These are phyloP conservation scores for Achroia grisella DNA, from an alignment of 1,140 invertebrate genomes.

Conservation along the genomic window DNA sequence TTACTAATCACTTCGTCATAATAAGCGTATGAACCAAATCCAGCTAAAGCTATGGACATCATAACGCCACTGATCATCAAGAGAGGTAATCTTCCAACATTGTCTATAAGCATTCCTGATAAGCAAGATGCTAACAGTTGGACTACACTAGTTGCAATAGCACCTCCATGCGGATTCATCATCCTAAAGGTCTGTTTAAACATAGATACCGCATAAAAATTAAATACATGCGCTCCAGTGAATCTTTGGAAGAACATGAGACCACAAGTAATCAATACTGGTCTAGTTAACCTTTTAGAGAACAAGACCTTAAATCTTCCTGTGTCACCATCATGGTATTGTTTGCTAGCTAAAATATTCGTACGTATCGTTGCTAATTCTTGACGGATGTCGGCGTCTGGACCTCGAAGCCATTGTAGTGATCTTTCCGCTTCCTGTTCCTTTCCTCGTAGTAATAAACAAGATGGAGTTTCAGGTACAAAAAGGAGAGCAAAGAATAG, in stretches of 20 bases:
- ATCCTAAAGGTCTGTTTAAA: constrained; percentile 85
- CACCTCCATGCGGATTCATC: constrained; percentile 87
- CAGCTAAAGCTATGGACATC: constrained; percentile 86
- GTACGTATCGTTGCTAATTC: constrained; percentile 80
- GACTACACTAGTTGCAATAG: constrained; percentile 85
- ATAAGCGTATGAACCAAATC: constrained; percentile 87
- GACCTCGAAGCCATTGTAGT: constrained; percentile 84
- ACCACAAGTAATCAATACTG: constrained; percentile 86
- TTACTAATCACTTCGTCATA: constrained; percentile 76
- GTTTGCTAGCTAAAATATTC: constrained; percentile 76
- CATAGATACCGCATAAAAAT: constrained; percentile 87
- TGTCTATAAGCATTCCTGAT: constrained; percentile 86
- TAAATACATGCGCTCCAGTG: constrained; percentile 87
- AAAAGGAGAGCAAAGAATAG: constrained; percentile 81
- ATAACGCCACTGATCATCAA: constrained; percentile 86
- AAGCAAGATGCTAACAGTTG: constrained; percentile 85
- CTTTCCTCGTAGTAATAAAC: constrained; percentile 81
- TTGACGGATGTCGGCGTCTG: constrained; percentile 80
- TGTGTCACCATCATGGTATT: constrained; percentile 43
- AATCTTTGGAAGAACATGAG: constrained; percentile 91
- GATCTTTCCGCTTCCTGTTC: constrained; percentile 86
- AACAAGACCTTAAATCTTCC: constrained; percentile 67
- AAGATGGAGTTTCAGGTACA: constrained; percentile 90
- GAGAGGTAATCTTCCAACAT: constrained; percentile 83
- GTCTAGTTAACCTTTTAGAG: constrained; percentile 76